These are phyloP conservation scores for Microcebus tavaratra DNA, from an alignment of 2,113 vertebrate species.

Conservation along the genomic window DNA sequence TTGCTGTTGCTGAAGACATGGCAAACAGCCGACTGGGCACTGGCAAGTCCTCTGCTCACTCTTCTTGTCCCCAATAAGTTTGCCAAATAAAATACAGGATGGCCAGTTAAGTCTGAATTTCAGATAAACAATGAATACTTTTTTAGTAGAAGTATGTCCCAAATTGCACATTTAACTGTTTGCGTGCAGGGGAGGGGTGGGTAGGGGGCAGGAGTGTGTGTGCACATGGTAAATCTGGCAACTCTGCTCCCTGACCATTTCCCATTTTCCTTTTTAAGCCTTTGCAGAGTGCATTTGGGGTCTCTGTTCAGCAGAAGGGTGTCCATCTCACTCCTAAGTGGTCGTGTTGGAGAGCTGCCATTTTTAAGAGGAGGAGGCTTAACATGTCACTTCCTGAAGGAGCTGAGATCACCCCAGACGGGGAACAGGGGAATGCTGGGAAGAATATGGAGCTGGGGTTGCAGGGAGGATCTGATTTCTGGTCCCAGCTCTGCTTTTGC, in stretches of 20 bases:
- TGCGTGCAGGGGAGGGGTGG: no score
- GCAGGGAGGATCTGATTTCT: background rate
- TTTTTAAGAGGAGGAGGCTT: background rate
- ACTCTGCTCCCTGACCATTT: background rate
- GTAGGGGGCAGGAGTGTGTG: background rate
- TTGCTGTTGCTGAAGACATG: slow-evolving; percentile 18
- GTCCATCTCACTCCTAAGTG: background rate
- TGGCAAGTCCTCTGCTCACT: background rate
- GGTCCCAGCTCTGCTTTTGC: background rate
- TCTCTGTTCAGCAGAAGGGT: background rate
- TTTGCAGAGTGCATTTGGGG: background rate
- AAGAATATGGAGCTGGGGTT: background rate
- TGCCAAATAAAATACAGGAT: slow-evolving; percentile 57
- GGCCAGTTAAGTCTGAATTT: slow-evolving; percentile 42
- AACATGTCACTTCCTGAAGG: background rate
- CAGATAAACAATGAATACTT: slow-evolving; percentile 39
- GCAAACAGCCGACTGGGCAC: background rate
- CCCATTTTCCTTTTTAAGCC: background rate
- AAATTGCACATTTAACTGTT: background rate
- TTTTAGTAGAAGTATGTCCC: background rate
- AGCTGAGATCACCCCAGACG: background rate
- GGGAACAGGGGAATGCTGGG: background rate
- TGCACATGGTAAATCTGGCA: background rate
- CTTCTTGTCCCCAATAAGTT: background rate
- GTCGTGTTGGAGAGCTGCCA: background rate